Evolutionary conservation across 2,113 vertebrate genomes (phyloP).

Genomic region (Orthonyx spaldingii): DNA sequence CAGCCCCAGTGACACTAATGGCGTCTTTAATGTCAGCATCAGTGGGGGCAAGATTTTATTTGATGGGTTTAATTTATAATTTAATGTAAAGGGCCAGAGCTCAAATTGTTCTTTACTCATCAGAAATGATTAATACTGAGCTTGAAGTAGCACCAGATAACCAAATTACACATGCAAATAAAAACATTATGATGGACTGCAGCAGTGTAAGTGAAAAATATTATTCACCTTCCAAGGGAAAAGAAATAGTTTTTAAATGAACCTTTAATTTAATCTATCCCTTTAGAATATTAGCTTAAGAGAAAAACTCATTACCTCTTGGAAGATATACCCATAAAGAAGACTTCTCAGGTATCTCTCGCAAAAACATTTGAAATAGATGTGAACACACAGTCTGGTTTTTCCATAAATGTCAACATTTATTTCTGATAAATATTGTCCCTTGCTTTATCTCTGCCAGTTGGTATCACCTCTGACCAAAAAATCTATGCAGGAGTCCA

Average conservation of each 20-base stretch:
- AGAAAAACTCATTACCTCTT: background rate
- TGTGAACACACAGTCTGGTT: background rate
- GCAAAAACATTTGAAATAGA: background rate
- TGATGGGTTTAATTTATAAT: background rate
- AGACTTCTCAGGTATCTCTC: background rate
- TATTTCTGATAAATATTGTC: background rate
- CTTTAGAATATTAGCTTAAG: conserved; percentile 3
- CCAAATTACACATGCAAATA: conserved; percentile 20
- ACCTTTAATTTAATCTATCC: conserved; percentile 17
- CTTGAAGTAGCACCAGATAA: background rate
- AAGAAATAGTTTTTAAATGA: conserved; percentile 17
- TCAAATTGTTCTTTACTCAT: background rate
- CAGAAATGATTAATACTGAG: background rate
- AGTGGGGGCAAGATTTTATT: background rate
- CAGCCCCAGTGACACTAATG: background rate
- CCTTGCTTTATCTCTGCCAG: background rate
- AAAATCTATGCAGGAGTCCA: background rate
- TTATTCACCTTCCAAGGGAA: background rate
- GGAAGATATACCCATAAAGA: background rate
- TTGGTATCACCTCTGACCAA: background rate
- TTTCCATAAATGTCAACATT: conserved; percentile 4
- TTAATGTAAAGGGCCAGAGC: background rate
- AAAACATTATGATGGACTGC: background rate
- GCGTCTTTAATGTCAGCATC: background rate
- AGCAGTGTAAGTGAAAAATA: conserved; percentile 2